Evolutionary conservation across 2,888 invertebrate species (phyloP), one percentile per base, ranked within the genome.

Genomic region (Carabus problematicus): DNA sequence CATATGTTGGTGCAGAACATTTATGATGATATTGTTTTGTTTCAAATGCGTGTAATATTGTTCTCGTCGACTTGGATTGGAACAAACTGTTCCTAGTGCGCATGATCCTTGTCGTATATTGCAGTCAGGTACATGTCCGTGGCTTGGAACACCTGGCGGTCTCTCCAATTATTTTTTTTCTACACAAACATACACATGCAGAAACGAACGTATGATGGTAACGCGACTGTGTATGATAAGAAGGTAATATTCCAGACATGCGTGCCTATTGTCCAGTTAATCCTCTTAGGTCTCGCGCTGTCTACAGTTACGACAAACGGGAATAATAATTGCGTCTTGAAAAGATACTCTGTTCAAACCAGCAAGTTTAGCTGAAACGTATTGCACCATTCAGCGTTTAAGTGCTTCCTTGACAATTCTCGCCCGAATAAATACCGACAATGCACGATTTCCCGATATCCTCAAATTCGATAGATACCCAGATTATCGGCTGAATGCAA

Each of bases 341-440:
- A 66, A 45, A 66, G 58, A 66, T 66, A 59, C 66, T 29, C 29
- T 29, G 29, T 29, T 29, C 29, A 29, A 29, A 29, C n/a, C 29
- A 29, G 29, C 29, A 29, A 29, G 29, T 29, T 29, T 29, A 2
- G 6, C 29, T 29, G 29, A 29, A 29, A 29, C 29, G 43, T 43
- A 43, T 75, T 74, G 71, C 66, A 64, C 70, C 58, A 72, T 75
- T 75, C 72, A 72, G 47, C 29, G 69, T 70, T 73, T 71, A 75
- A 75, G 75, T 75, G 76, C 64, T 75, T 74, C 71, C 74, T 75
- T 76, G 75, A 75, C 74, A 73, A 70, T 74, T 75, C 72, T 70
- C 72, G 63, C 58, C 69, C 49, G 71, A 68, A 71, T 74, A 72
- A 72, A 72, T 64, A 55, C 56, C 41, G 39, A 70, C 70, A 72